Evolutionary conservation across 2,888 invertebrate genomes (phyloP), one percentile per base, ranked within the genome.

Genomic region (Bimastos eiseni): DNA sequence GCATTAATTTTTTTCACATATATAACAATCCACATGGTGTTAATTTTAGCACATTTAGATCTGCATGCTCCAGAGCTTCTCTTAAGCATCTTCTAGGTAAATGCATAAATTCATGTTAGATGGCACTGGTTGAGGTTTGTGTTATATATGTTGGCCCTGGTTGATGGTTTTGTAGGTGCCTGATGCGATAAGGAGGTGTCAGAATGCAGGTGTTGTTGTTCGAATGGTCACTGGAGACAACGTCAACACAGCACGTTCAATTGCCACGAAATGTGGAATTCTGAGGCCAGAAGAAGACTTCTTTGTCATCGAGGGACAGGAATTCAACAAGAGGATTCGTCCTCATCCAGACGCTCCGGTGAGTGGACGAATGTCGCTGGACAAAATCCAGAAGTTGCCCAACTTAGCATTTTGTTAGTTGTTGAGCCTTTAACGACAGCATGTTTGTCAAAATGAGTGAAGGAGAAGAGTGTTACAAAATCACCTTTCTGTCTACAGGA

Each of bases 141-240:
- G 30, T 21, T 1, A 4, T 21, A 21, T 49, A 8, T n/a, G 70
- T 70, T 70, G 70, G 70, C n/a, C 30, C 70, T 70, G 70, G 70
- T n/a, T 70, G 70, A 11, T 49, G 33, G 49, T 70, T 34, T 17
- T 90, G 15, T 91, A 99, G 96, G 98, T 97, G n/a, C 96, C 96
- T 4, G 98, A 98, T 93, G 99, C 99, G 84, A 99, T 99, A 93
- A 96, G 96, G 92, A 97, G 97, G 95, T 99, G 99, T 95, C 98
- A 99, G 96, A 97, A 97, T 94, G 98, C 99, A 89, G 99, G 99
- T 93, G 99, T 99, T 94, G 98, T 98, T 21, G 99, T 99, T 36
- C 97, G 99, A 91, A 99, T 99, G 99, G 99, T 99, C 90, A 99
- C 99, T 21, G 99, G 99, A 90, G 99, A 99, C 96, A 99, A 99